These are phyloP conservation scores for Calosoma granatense DNA, from an alignment of 1,140 invertebrate genomes.

Conservation along the genomic window DNA sequence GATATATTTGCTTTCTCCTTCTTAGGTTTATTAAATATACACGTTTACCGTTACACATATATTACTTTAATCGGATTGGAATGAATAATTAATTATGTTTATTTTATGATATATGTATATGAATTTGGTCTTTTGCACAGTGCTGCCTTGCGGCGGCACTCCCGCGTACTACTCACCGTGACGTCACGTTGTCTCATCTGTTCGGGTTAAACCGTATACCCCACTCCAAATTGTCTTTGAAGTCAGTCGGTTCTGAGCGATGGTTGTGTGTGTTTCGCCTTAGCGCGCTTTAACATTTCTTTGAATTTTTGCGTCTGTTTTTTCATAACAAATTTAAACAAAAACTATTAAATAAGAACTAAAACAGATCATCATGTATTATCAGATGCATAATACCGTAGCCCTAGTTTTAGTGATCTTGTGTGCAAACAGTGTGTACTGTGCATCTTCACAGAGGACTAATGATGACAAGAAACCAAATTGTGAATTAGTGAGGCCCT, in stretches of 20 bases:
- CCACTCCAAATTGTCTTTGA: neutral
- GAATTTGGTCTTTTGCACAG: no score
- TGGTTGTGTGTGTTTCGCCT: neutral
- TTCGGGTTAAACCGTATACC: neutral
- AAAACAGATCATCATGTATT: neutral
- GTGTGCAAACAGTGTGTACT: neutral
- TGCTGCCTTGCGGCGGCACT: neutral
- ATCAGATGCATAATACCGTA: neutral
- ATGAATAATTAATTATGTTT: no score
- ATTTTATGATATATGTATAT: no score
- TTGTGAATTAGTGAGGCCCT: slow-evolving; percentile 8
- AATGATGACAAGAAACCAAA: neutral
- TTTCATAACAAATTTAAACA: neutral
- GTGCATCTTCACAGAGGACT: slow-evolving; percentile 1
- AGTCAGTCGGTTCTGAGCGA: neutral
- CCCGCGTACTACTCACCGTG: neutral
- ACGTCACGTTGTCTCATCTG: neutral
- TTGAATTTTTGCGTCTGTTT: neutral
- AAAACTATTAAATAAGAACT: neutral
- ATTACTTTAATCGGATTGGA: no score
- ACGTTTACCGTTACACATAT: no score
- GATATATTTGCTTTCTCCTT: no score
- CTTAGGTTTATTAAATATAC: no score
- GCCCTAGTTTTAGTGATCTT: neutral
- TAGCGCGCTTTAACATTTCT: neutral